These are phyloP conservation scores for Hydrochoerus hydrochaeris DNA, from an alignment of 2,113 vertebrate genomes.

Conservation along the genomic window DNA sequence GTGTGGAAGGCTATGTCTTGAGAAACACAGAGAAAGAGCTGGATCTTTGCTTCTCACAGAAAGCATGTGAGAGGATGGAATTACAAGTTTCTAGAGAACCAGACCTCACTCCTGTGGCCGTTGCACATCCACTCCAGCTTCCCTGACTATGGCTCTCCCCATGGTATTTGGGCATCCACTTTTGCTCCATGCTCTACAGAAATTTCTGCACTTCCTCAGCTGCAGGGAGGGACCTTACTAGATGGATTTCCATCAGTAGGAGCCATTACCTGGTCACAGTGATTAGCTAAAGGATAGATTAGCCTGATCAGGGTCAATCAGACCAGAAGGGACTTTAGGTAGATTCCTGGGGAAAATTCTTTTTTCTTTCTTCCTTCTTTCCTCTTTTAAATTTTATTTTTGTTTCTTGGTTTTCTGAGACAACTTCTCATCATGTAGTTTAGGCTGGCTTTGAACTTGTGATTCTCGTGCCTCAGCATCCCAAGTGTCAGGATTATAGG, in stretches of 20 bases:
- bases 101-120: not conserved
- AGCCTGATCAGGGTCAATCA: too few relatives aligned
- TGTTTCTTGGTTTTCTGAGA: not conserved
- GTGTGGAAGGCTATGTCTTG: not conserved
- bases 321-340: slow-evolving; percentile 13
- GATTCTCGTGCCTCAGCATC: not conserved
- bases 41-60: slow-evolving; percentile 12
- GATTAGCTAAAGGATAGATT: not conserved
- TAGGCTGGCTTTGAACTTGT: not conserved
- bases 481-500: not conserved
- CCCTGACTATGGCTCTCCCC: not conserved
- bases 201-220: not conserved
- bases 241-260: not conserved
- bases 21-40: not conserved
- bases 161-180: not conserved
- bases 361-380: not conserved
- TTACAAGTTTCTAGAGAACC: not conserved
- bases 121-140: not conserved
- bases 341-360: not conserved
- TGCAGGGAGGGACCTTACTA: not conserved
- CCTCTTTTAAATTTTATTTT: not conserved
- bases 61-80: not conserved
- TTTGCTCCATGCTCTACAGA: not conserved
- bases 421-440: not conserved
- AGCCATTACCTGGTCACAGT: not conserved